Evolutionary conservation across 30 jellyfish, hydroid and myxozoan genomes (phyloP).

Genomic region (Sanderia malayensis): DNA sequence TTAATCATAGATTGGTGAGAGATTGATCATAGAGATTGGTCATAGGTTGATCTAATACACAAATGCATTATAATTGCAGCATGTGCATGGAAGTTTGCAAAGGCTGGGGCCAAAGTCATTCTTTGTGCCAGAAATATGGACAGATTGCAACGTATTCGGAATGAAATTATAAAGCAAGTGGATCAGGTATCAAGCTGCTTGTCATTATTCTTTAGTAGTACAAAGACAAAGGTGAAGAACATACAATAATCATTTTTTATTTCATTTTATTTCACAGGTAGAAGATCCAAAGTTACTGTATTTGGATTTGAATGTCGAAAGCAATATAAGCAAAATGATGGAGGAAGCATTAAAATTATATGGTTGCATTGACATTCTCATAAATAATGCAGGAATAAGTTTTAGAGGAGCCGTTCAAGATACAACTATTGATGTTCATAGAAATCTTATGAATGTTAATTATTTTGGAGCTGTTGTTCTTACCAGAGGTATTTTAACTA

Average conservation of each 20-base stretch:
- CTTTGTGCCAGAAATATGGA: slow-evolving; percentile 75
- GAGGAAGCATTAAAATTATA: slow-evolving; percentile 20
- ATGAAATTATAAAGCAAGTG: slow-evolving; percentile 19
- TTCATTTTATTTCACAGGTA: neutral
- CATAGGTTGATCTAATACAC: no score
- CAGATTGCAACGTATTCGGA: slow-evolving; percentile 47
- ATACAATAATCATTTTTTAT: neutral
- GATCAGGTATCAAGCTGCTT: neutral
- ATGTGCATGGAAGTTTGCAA: slow-evolving; percentile 72
- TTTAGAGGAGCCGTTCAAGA: slow-evolving; percentile 70
- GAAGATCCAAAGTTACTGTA: slow-evolving; percentile 58
- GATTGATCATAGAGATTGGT: no score
- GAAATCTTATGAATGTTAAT: slow-evolving; percentile 68
- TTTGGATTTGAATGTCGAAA: slow-evolving; percentile 57
- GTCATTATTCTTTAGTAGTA: neutral
- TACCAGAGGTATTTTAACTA: slow-evolving; percentile 50
- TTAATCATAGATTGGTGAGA: no score
- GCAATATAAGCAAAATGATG: slow-evolving; percentile 20
- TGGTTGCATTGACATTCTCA: slow-evolving; percentile 71
- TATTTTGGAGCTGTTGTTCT: slow-evolving; percentile 80
- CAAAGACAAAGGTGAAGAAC: neutral
- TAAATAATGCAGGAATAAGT: slow-evolving; percentile 94
- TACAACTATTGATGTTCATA: slow-evolving; percentile 52
- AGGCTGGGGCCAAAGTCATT: slow-evolving; percentile 80
- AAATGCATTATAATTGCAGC: slow-evolving; percentile 27